Base-by-base conservation (phyloP, 2,888 invertebrate genomes). In the Hirudinaria manillensis region DNA sequence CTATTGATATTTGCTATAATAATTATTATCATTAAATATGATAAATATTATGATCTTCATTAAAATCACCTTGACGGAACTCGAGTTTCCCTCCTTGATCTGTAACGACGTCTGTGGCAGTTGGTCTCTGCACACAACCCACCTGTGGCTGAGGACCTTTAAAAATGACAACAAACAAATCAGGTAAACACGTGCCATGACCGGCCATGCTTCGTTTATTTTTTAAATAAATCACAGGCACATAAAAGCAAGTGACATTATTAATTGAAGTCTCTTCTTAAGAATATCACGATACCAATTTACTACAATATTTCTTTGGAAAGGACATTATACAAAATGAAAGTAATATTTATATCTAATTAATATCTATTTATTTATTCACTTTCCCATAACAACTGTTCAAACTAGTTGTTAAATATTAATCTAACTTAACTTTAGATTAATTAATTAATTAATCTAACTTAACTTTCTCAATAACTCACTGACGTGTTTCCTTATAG, bases 121-220 rank as follows among this genome's bases (percentile, higher is more conserved):
- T 78, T 86, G 85, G 77, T 89, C 87, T 79, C 90, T 88, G 80
- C 89, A 89, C 74, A 88, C 88, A 74, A 97, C 88, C 97, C 97
- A 98, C 0, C 91, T 88, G 87, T 94, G 93, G 78, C 90, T 90
- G 70, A 93, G 86, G 76, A 97, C 90, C 83, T 92, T 91, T 51
- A 89, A 19, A 3, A 29, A 27, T 45, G 45, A 7, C 13, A 16
- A 10, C 45, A 45, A 45, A 45, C 13, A 45, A 45, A 16, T 65
- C 65, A 53, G 16, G 55, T 21, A 53, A 53, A 19, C 16, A 53
- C 16, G 16, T 53, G 21, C 16, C 16, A 21, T 21, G 55, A 19
- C 21, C 16, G 21, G 21, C 55, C 16, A 21, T 21, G 55, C 16
- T 53, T 53, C 55, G 16, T 19, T 19, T 16, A 53, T 16, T 53